Evolutionary conservation across 2,113 vertebrate species (phyloP), one percentile per base, ranked within the genome.

Genomic region (Neolamprologus toae): DNA sequence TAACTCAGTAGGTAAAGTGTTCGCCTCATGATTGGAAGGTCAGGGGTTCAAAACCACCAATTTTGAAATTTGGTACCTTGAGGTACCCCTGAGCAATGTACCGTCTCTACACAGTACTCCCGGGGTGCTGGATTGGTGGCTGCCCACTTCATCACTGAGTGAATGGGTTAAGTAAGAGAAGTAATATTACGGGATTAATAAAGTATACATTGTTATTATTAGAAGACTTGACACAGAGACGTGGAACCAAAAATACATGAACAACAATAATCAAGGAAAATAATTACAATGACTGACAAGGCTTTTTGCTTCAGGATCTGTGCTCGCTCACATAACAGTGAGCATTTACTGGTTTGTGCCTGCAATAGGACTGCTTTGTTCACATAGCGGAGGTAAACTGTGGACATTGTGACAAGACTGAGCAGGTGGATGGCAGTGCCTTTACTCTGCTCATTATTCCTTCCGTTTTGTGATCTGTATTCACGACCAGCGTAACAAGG

Each of bases 301-400:
- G 17, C 49, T 51, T n/a, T 51, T 9, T 51, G 17, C 17, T 2
- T 9, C 17, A 51, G 17, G 17, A 1, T 51, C 49, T 51, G 49
- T 51, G 49, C 17, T 51, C 4, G 3, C 49, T 53, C 49, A n/a
- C 49, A 53, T 10, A 53, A 53, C 0, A 53, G 49, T 53, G 49
- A 53, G 49, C 49, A 53, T 9, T 5, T 51, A 51, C 17, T 51
- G 5, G 49, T 53, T 53, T 53, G 49, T n/a, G 49, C 3, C 49
- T 53, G 49, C 49, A 53, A 49, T 49, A 47, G 7, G 7, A 47
- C 14, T 47, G 14, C 45, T 47, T 47, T 47, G 14, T 47, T 47
- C 0, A 47, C 2, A 16, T 47, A 47, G 7, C 7, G 1, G 45
- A 47, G 45, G 45, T 47, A 47, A 47, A 4, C 45, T 47, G 6